Base-by-base conservation (phyloP, 2,888 invertebrate species). In the Phalangium opilio region DNA sequence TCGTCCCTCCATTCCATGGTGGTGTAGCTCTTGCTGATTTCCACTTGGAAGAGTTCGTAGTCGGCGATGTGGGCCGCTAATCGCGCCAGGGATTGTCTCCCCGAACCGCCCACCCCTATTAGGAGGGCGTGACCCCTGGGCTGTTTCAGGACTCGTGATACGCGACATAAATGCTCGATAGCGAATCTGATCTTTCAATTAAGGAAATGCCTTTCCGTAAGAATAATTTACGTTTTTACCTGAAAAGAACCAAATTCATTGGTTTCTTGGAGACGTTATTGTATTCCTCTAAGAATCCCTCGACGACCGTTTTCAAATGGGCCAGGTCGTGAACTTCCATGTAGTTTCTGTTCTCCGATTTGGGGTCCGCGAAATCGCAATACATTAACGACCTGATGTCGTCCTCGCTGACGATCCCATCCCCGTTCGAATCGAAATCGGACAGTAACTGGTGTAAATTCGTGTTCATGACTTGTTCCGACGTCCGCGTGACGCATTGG, bases 241-340 rank as follows among this genome's bases (percentile, higher is more conserved):
- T 79, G 67, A 87, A 87, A 33, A 93, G 70, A 2, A 93, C 91
- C 46, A 93, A 73, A 66, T 89, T 83, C 93, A 93, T 93, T 0
- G 91, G 91, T 62, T 90, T 91, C 66, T 89, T 93, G 10, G 85
- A 83, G 84, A 93, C 86, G 56, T 86, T 84, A 65, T 93, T 93
- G 63, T 80, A 91, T 63, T 93, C 93, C 1, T 79, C 78, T 12
- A 93, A 71, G 67, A 84, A 90, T 0, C 80, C 80, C 58, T 93
- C 90, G 0, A 89, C 87, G 5, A 89, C 83, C 1, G 75, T 70
- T 49, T 81, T 77, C 47, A 95, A 67, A 54, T 79, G 76, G 38
- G 84, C 83, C 62, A 90, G 71, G 63, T 91, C 85, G 1, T 73
- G 67, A 0, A 90, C 87, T 70, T 93, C 91, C 61, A 84, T 76